Evolutionary conservation across 2,888 invertebrate genomes (phyloP).

Genomic region (Phengaris arion): DNA sequence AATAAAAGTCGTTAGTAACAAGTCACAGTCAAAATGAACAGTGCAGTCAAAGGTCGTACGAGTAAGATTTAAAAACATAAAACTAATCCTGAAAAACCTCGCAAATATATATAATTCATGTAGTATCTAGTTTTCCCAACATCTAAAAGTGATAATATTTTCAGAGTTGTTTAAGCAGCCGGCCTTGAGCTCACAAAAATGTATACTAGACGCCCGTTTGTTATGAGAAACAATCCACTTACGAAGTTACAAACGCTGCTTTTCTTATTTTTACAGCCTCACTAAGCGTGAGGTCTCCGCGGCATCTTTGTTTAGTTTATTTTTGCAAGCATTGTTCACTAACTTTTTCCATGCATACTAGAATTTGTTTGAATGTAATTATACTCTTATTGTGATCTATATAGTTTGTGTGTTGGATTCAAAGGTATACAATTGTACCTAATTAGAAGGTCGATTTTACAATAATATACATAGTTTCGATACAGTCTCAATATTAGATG

Average conservation of each 20-base stretch:
- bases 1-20: no score
- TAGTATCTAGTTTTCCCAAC: constrained; percentile 28
- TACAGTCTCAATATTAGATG: not conserved
- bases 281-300: constrained; percentile 28
- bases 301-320: constrained; percentile 27
- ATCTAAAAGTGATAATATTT: constrained; percentile 3
- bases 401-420: not conserved
- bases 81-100: not conserved
- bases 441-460: not conserved
- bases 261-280: constrained; percentile 29
- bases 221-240: constrained; percentile 28
- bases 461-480: not conserved
- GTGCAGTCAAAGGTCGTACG: constrained; percentile 47
- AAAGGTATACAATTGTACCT: not conserved
- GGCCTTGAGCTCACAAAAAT: constrained; percentile 27
- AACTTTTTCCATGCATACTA: constrained; percentile 9
- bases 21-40: no score
- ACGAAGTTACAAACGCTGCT: constrained; percentile 22
- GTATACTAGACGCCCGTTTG: constrained; percentile 25
- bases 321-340: constrained; percentile 27
- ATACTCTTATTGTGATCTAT: not conserved
- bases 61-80: constrained; percentile 59
- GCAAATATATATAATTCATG: constrained; percentile 34
- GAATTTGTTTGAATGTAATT: constrained; percentile 11
- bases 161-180: constrained; percentile 9